Conservation (phyloP, 2,888 invertebrate genomes). For the Hirudinaria manillensis region DNA sequence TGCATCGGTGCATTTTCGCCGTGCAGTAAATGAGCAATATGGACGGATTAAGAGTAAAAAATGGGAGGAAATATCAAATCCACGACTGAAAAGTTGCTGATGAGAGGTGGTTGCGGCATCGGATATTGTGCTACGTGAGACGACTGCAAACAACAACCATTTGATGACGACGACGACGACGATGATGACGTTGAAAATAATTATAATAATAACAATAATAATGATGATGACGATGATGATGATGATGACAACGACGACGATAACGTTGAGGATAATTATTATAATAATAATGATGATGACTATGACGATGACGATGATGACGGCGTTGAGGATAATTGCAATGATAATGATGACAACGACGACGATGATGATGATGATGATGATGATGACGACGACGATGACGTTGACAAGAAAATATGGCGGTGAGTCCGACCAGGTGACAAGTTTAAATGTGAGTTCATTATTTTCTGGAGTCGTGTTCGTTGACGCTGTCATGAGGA, state of each 20-base stretch:
- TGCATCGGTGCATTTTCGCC: too few relatives aligned
- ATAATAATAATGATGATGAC: conserved; percentile 7
- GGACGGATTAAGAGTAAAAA: too few relatives aligned
- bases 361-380: conserved; percentile 7
- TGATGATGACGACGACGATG: neutral
- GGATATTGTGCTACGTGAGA: too few relatives aligned
- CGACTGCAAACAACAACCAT: too few relatives aligned
- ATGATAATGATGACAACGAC: conserved; percentile 4
- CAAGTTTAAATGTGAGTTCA: too few relatives aligned
- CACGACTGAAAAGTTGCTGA: too few relatives aligned
- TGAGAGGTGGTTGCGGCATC: too few relatives aligned
- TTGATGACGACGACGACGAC: conserved; percentile 1
- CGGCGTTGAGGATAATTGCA: neutral
- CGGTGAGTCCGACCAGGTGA: too few relatives aligned
- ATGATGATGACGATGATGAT: conserved; percentile 18
- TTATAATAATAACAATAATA: neutral
- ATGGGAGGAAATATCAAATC: too few relatives aligned
- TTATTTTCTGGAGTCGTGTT: neutral
- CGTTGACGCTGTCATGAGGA: neutral
- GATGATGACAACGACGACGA: neutral
- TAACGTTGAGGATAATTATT: neutral
- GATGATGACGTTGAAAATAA: conserved; percentile 6
- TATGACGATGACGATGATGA: conserved; percentile 10
- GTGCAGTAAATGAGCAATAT: too few relatives aligned
- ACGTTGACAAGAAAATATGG: neutral